These are phyloP conservation scores for Oeneis ivallda DNA, from an alignment of 2,888 invertebrate species.

Conservation along the genomic window DNA sequence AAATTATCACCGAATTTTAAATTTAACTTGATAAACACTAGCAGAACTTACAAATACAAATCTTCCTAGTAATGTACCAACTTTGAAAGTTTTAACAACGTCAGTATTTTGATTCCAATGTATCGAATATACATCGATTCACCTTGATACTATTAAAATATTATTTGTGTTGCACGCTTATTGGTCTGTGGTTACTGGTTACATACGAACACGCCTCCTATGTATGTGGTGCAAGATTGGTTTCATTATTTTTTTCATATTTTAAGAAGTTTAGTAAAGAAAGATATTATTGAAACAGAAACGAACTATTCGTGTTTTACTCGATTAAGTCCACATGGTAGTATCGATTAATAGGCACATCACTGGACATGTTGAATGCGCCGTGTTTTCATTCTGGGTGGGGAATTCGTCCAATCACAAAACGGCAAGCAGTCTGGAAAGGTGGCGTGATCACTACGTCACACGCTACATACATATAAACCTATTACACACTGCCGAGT, in stretches of 20 bases:
- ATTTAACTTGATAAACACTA: constrained; percentile 73
- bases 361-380: constrained; percentile 48
- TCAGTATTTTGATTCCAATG: constrained; percentile 38
- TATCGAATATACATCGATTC: constrained; percentile 29
- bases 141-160: neutral
- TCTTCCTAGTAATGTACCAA: constrained; percentile 48
- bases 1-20: constrained; percentile 73
- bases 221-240: neutral
- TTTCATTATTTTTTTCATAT: neutral
- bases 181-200: too few relatives aligned
- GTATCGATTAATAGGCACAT: constrained; percentile 26
- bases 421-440: constrained; percentile 59
- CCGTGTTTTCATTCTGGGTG: constrained; percentile 61
- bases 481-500: constrained; percentile 32
- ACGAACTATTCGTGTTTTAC: neutral
- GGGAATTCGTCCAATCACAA: constrained; percentile 65
- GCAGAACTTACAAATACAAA: constrained; percentile 40
- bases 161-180: neutral
- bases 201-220: neutral
- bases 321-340: constrained; percentile 2
- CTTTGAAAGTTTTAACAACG: constrained; percentile 20
- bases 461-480: constrained; percentile 51
- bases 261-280: neutral
- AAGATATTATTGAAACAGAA: neutral
- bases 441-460: constrained; percentile 80